phyloP scores from a whole-genome alignment of 2,797 vertebrate genomes.

The Periparus ater region DNA sequence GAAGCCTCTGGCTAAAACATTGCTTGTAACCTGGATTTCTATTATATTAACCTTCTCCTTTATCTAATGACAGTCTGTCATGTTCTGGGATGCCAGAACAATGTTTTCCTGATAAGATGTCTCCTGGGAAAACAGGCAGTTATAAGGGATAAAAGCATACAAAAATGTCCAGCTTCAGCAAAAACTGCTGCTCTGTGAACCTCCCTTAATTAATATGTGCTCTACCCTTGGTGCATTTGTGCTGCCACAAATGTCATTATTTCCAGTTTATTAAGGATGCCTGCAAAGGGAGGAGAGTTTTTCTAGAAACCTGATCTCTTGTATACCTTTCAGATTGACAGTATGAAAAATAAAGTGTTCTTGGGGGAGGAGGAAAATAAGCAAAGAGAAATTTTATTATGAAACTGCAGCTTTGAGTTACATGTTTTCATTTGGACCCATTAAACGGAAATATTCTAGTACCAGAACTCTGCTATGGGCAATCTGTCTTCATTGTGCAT shows the following conservation, averaged over 20 bases:
- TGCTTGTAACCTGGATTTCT: slow-evolving; percentile 53
- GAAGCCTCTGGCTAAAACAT: slow-evolving; percentile 53
- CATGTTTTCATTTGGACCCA: not conserved
- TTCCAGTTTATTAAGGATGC: slow-evolving; percentile 8
- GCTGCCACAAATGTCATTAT: slow-evolving; percentile 2
- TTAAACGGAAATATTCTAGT: not conserved
- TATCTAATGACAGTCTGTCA: slow-evolving; percentile 72
- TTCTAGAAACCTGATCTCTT: not conserved
- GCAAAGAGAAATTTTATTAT: not conserved
- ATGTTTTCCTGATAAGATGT: slow-evolving; percentile 50
- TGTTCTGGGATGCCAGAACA: slow-evolving; percentile 63
- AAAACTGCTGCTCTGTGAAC: not conserved
- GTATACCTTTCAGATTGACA: not conserved
- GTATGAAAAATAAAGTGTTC: not conserved
- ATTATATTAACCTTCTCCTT: slow-evolving; percentile 71
- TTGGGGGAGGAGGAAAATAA: not conserved
- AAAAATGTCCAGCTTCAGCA: slow-evolving; percentile 47
- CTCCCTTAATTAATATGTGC: slow-evolving; percentile 2
- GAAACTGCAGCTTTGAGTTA: not conserved
- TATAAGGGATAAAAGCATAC: slow-evolving; percentile 40
- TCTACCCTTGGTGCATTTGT: not conserved
- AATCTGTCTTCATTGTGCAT: not conserved
- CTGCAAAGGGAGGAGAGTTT: not conserved
- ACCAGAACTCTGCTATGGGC: not conserved
- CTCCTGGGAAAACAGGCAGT: slow-evolving; percentile 46